Base-by-base conservation (phyloP, 1,140 invertebrate genomes). In the Lysiphlebus fabarum region DNA sequence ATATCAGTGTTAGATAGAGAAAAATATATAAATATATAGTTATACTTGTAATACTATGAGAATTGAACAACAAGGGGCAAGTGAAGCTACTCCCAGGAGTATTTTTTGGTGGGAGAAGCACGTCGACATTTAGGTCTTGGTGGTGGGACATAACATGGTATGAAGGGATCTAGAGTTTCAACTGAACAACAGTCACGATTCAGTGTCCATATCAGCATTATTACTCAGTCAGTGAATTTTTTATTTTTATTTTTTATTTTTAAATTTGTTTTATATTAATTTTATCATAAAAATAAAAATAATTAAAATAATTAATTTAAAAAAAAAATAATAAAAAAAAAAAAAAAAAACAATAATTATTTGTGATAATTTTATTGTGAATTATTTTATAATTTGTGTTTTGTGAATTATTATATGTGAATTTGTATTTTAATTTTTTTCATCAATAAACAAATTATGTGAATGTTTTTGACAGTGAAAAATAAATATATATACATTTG, bases 101-200 rank as follows among this genome's bases (percentile, higher is more conserved):
- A 61, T 65, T 57, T n/a, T 61, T 65, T 59, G 59, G 51, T 40
- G 49, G 41, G 57, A 53, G 56, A 53, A 54, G 43, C 47, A 56
- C 38, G 50, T 55, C 58, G 45, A 53, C 42, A 49, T 34, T 43
- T 44, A 50, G 41, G 56, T 47, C 14, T 11, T 56, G 7, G 59
- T 56, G 61, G 57, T 63, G 65, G 58, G 61, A 60, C 53, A 58
- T 61, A 66, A 54, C 56, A 51, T 56, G 56, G 48, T 42, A 61
- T 47, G 56, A 56, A 26, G 17, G 17, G 17, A 26, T 26, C 17
- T 4, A 26, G 17, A 26, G 17, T 56, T 58, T 60, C 58, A 62
- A 54, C 57, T 64, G 64, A 64, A 59, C 61, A 61, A 65, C 66
- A 72, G 69, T 69, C 61, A 65, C 65, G 65, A 71, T 63, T 71